Percentiles rank a stretch among this genome's conserved stretches.
Conservation (phyloP, 2,113 vertebrate species). For the Mystacornis crossleyi region DNA sequence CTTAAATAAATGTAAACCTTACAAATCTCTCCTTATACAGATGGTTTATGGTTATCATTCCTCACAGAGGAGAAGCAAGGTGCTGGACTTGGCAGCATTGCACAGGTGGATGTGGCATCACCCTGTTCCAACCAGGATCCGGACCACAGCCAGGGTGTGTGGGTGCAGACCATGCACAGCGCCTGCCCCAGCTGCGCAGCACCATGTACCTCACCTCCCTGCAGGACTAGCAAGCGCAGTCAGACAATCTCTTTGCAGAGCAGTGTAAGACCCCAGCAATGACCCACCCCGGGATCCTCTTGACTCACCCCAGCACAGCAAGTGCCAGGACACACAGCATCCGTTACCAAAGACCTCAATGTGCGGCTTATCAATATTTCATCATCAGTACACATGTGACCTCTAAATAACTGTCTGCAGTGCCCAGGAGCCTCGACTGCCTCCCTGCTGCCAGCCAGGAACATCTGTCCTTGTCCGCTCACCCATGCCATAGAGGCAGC, state of each 20-base stretch:
- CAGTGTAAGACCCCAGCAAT: background rate
- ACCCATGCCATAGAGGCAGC: fast-evolving
- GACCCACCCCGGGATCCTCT: fast-evolving
- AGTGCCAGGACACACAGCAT: fast-evolving
- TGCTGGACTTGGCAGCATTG: fast-evolving
- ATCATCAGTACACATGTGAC: background rate
- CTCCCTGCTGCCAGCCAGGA: background rate
- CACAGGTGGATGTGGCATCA: background rate
- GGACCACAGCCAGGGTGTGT: fast-evolving
- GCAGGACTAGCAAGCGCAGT: background rate
- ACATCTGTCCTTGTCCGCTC: background rate
- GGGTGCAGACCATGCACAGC: fast-evolving
- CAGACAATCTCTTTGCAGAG: background rate
- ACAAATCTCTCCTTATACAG: background rate
- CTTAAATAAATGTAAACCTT: background rate
- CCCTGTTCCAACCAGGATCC: fast-evolving
- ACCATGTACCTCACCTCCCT: fast-evolving
- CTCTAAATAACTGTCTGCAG: background rate
- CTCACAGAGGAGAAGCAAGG: background rate
- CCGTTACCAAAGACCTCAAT: background rate
- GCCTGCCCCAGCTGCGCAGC: background rate
- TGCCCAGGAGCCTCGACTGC: background rate
- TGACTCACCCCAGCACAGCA: background rate
- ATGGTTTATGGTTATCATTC: background rate
- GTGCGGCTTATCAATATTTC: background rate